Base-by-base conservation (phyloP, 2,888 invertebrate species). In the Dioctria linearis region DNA sequence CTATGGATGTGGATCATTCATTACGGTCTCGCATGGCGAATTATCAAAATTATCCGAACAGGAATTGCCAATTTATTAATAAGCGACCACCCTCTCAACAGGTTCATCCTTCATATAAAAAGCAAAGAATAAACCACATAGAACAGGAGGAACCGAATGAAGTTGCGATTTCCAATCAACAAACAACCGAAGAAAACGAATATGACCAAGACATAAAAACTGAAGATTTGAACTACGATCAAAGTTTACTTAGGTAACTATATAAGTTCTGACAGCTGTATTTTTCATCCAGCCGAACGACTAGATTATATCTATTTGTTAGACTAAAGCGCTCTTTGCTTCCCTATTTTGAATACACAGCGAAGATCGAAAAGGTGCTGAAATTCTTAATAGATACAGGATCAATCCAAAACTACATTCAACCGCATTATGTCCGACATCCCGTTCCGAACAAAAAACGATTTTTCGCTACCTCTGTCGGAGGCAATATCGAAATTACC, bases 251-350 rank as follows among this genome's bases (percentile, higher is more conserved):
- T n/a, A n/a, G n/a, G n/a, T n/a, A n/a, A n/a, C n/a, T n/a, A n/a
- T n/a, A n/a, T n/a, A n/a, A n/a, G n/a, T n/a, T n/a, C n/a, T n/a
- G n/a, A n/a, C n/a, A n/a, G n/a, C n/a, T n/a, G n/a, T n/a, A n/a
- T n/a, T n/a, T n/a, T n/a, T n/a, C n/a, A n/a, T n/a, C n/a, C n/a
- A n/a, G n/a, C 43, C 40, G 80, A 80, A 69, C n/a, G n/a, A 11
- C 2, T 63, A 40, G 63, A 67, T n/a, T 79, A 83, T 39, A 65
- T 83, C 42, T 59, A 83, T 84, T 84, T 84, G 83, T 84, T 83
- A 84, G 82, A 79, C 11, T 82, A 82, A 83, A 57, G 1, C 51
- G 67, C 80, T 83, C 83, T 82, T 83, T 83, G 57, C 65, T 84
- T n/a, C n/a, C n/a, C n/a, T n/a, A n/a, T n/a, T n/a, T n/a, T n/a